Evolutionary conservation across 1,140 invertebrate genomes (phyloP), one percentile per base, ranked within the genome.

Genomic region (Aphelenchoides fujianensis): DNA sequence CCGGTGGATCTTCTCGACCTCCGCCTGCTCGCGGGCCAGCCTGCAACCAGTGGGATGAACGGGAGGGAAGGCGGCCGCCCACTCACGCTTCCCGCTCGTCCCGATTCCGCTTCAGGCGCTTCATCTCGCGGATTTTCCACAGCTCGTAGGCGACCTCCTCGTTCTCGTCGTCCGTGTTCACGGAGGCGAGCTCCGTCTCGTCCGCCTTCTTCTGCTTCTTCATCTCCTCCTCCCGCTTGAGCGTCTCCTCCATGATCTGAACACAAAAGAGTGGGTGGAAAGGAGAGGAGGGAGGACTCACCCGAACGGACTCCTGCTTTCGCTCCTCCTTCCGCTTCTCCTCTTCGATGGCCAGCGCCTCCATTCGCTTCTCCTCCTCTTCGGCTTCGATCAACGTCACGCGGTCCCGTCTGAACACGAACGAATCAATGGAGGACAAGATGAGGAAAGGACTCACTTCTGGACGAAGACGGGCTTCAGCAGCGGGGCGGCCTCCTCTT

Each of bases 101-200:
- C 74, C 94, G 89, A 85, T 98, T 94, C 19, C 94, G 87, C 85
- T 98, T 98, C 35, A 98, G 91, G 48, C 97, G 86, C 84, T 95
- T 96, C 79, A 99, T 88, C 87, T 99, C 97, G 31, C 97, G 87
- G 3, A 96, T 81, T 86, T 98, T 98, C 96, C 96, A 99, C 0
- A 91, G 89, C 86, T 98, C 96, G 84, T 97, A 99, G 80, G 95
- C 94, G 32, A 85, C 69, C 3, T 95, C 89, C 85, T 98, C 96
- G 82, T 97, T 95, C 84, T 98, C 97, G 86, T 98, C 96, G 84
- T 97, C 96, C 0, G 95, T 97, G 81, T 91, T 91, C 0, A 98
- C 90, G 81, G 93, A 92, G 76, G 92, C 90, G n/a, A 95, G 87
- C 62, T 87, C 82, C 2, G 72, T 67, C 30, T 59, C 71, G 41